Percentiles rank a stretch among this genome's conserved stretches.
Evolutionary conservation across 1,140 invertebrate species (phyloP).

Genomic region (Drosophila tani): DNA sequence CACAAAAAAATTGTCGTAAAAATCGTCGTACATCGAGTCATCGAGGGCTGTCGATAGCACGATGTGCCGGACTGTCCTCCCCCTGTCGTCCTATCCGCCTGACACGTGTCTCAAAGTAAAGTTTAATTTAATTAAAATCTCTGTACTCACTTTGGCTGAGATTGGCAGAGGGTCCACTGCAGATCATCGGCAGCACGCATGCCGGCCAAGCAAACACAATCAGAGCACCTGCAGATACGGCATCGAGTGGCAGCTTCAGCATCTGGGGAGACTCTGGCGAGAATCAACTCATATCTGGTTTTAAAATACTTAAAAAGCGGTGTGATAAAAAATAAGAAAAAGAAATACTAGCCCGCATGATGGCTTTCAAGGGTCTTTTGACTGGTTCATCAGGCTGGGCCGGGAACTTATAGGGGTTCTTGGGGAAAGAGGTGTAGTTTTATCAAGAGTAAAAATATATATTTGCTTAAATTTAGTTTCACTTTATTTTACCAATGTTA

Average conservation of each 20-base stretch:
- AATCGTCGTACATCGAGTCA: conserved; percentile 46
- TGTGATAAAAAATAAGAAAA: conserved; percentile 43
- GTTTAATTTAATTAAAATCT: conserved; percentile 83
- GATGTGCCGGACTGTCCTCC: conserved; percentile 17
- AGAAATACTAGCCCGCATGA: conserved; percentile 17
- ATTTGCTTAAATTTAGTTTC: no score
- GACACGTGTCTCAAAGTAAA: conserved; percentile 81
- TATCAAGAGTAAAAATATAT: no score
- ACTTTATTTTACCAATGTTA: neutral
- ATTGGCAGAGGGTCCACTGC: conserved; percentile 29
- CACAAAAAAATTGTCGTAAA: conserved; percentile 61
- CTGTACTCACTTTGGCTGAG: conserved; percentile 49
- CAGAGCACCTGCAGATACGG: conserved; percentile 46
- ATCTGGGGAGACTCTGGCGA: neutral
- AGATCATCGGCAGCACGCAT: conserved; percentile 78
- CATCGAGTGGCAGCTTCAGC: conserved; percentile 7
- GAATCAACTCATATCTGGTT: conserved; percentile 8
- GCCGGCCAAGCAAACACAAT: conserved; percentile 69
- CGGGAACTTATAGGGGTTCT: neutral
- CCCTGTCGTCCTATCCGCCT: conserved; percentile 28
- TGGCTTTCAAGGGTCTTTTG: conserved; percentile 1
- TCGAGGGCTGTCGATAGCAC: conserved; percentile 34
- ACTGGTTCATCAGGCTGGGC: neutral
- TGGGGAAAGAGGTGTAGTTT: no score
- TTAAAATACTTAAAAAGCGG: conserved; percentile 31